These are phyloP conservation scores for Griposia aprilina DNA, from an alignment of 2,888 invertebrate genomes.

Conservation along the genomic window DNA sequence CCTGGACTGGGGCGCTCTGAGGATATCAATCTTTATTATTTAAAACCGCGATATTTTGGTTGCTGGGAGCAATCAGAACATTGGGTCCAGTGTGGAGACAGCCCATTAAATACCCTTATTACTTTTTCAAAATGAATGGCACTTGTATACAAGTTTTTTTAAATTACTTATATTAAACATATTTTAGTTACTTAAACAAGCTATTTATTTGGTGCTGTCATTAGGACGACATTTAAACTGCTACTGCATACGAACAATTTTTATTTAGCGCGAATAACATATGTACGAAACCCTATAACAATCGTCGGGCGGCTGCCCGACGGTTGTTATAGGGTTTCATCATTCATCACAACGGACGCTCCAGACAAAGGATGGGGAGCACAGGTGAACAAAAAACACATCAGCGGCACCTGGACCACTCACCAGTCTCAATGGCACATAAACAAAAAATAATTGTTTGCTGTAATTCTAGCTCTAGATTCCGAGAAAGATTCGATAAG, in stretches of 20 bases:
- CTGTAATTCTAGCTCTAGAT: neutral
- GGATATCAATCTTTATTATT: conserved; percentile 77
- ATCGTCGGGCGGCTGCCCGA: no score
- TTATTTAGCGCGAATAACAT: neutral
- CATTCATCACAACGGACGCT: neutral
- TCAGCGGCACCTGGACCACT: neutral
- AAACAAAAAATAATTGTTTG: neutral
- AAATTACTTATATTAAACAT: neutral
- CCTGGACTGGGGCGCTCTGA: conserved; percentile 76
- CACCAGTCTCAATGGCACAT: neutral
- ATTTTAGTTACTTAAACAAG: neutral
- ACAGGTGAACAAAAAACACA: neutral
- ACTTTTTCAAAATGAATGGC: conserved; percentile 22
- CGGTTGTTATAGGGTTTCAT: no score
- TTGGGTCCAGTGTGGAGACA: conserved; percentile 78
- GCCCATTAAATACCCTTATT: conserved; percentile 53
- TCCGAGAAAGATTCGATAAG: neutral
- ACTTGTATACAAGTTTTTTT: neutral
- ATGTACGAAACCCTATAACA: neutral
- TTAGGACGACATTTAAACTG: neutral
- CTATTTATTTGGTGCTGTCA: neutral
- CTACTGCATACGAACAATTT: neutral
- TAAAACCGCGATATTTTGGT: conserved; percentile 79
- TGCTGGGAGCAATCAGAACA: conserved; percentile 79
- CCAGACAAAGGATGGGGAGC: conserved; percentile 6